Evolutionary conservation across 2,888 invertebrate genomes (phyloP).

Genomic region (Fissipunctia ypsillon): DNA sequence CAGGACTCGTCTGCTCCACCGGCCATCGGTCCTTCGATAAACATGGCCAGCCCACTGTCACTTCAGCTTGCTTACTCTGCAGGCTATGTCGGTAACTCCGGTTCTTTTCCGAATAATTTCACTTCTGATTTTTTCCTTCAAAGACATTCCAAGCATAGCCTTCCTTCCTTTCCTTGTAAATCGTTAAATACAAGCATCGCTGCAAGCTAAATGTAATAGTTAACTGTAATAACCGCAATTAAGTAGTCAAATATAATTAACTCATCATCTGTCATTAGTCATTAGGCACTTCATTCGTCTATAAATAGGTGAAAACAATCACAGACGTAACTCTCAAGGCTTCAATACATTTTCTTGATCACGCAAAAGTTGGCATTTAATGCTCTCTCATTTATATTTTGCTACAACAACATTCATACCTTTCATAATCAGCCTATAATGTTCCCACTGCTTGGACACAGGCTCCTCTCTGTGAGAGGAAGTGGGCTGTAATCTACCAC

Average conservation of each 20-base stretch:
- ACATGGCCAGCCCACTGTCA: too few species aligned
- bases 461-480: background rate
- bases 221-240: slow-evolving; percentile 29
- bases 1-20: too few species aligned
- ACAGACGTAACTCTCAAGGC: background rate
- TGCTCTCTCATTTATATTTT: too few species aligned
- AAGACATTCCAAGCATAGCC: too few species aligned
- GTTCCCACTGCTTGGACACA: background rate
- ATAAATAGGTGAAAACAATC: slow-evolving; percentile 37
- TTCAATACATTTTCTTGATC: background rate
- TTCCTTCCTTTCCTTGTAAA: background rate
- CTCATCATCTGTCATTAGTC: slow-evolving; percentile 11
- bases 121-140: too few species aligned
- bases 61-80: too few species aligned
- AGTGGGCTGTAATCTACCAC: background rate
- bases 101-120: too few species aligned
- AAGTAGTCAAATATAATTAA: slow-evolving; percentile 23
- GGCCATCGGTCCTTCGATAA: too few species aligned
- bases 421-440: background rate
- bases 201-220: background rate
- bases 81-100: too few species aligned
- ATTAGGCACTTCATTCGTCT: slow-evolving; percentile 13
- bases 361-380: background rate
- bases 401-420: background rate
- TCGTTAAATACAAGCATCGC: background rate